A percentile compares a stretch with the other conserved stretches of the same genome.
These are phyloP conservation scores for Tinamus major DNA, from an alignment of 2,797 vertebrate genomes.

Conservation along the genomic window DNA sequence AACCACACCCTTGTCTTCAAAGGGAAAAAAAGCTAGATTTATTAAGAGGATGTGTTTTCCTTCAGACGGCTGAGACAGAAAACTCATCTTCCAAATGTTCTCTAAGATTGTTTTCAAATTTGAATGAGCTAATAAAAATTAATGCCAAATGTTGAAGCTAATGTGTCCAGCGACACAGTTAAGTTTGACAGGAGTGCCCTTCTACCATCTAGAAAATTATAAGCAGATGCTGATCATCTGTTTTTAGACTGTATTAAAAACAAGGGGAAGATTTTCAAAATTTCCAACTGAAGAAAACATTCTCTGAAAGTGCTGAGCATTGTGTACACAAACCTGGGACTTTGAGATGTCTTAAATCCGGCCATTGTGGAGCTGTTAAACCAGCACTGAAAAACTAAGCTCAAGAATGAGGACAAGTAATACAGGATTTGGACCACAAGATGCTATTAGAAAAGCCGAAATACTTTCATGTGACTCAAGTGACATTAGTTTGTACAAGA, in stretches of 20 bases:
- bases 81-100: background rate
- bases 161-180: background rate
- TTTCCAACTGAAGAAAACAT: background rate
- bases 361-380: background rate
- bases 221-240: background rate
- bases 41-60: background rate
- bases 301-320: background rate
- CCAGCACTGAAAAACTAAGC: background rate
- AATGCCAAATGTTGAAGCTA: background rate
- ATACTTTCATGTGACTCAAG: background rate
- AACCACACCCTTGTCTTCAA: background rate
- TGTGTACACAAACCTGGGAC: background rate
- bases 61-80: background rate
- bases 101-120: conserved; percentile 7
- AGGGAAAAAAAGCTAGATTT: background rate
- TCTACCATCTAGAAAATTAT: background rate
- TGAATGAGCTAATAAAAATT: background rate
- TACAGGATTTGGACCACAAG: background rate
- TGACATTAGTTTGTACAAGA: background rate
- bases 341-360: background rate
- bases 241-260: background rate
- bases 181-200: background rate
- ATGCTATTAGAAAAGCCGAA: background rate
- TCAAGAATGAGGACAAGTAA: background rate
- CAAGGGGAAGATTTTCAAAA: background rate